Conservation (phyloP, 1,140 invertebrate species). For the Saccostrea echinata region DNA sequence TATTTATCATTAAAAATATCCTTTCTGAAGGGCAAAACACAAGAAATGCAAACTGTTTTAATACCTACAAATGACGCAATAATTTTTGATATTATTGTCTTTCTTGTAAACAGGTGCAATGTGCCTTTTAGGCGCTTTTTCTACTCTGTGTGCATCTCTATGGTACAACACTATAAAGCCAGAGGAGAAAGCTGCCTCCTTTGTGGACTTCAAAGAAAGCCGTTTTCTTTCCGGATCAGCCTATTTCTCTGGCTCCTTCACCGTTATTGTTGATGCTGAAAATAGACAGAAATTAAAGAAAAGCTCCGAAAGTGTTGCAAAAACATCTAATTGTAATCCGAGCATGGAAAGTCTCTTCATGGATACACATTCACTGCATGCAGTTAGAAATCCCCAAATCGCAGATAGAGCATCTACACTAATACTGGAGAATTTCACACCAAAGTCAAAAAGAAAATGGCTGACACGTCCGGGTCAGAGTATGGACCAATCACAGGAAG, state of each 20-base stretch:
- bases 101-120: neutral
- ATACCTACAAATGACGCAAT: too few relatives aligned
- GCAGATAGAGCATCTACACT: neutral
- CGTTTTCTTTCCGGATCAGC: conserved; percentile 26
- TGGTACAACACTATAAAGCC: neutral
- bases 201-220: conserved; percentile 28
- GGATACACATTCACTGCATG: neutral
- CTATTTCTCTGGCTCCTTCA: neutral
- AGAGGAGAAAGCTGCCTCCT: neutral
- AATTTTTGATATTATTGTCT: too few relatives aligned
- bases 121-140: conserved; percentile 16
- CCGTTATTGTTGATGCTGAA: neutral
- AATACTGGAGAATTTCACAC: neutral
- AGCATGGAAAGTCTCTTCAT: conserved; percentile 11
- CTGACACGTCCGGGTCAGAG: too few relatives aligned
- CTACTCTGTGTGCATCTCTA: neutral
- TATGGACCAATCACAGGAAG: too few relatives aligned
- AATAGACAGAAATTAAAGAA: neutral
- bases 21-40: too few relatives aligned
- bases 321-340: neutral
- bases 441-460: neutral
- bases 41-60: too few relatives aligned
- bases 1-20: too few relatives aligned
- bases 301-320: neutral
- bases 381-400: neutral